phyloP scores from a whole-genome alignment of 2,113 vertebrate genomes.

The Neodon shergylaensis region DNA sequence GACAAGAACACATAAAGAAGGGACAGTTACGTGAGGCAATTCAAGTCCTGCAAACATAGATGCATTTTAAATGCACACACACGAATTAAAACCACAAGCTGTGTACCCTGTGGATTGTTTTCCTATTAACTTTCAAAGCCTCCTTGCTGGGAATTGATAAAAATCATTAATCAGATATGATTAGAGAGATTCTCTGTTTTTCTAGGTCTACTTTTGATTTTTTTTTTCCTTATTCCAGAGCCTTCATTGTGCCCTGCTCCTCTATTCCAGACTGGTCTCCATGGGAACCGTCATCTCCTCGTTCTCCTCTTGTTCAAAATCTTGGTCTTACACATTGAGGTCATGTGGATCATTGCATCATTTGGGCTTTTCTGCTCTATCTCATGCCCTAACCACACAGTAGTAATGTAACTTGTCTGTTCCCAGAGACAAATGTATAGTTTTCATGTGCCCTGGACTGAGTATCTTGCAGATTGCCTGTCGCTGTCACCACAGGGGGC shows the following conservation, averaged over 20 bases:
- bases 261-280: background rate
- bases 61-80: background rate
- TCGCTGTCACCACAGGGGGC: background rate
- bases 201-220: background rate
- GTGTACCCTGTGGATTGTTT: slow-evolving; percentile 7
- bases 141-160: slow-evolving; percentile 23
- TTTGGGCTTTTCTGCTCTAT: background rate
- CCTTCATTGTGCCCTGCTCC: background rate
- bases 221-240: background rate
- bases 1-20: background rate
- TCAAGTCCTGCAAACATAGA: background rate
- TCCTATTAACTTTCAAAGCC: slow-evolving; percentile 44
- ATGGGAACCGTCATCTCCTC: background rate
- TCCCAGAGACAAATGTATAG: background rate
- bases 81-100: slow-evolving; percentile 46
- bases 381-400: slow-evolving; percentile 27
- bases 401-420: background rate
- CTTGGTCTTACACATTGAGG: background rate
- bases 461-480: background rate
- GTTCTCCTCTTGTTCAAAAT: background rate
- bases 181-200: background rate
- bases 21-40: background rate
- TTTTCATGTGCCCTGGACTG: background rate
- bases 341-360: background rate
- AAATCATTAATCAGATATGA: background rate